phyloP scores from a whole-genome alignment of 1,140 invertebrate genomes.

The Meloidogyne floridensis region DNA sequence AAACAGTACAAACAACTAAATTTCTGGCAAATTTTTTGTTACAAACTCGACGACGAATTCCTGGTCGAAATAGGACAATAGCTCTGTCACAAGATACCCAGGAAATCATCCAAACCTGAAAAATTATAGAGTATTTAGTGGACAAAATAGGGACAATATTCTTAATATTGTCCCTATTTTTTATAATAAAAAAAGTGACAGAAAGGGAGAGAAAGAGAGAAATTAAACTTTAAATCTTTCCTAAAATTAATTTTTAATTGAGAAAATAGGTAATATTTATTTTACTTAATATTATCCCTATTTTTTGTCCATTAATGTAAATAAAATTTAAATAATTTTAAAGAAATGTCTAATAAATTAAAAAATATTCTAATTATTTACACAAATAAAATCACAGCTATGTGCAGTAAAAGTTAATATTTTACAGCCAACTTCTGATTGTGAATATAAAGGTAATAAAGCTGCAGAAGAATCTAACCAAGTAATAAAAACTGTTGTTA shows the following conservation, averaged over 20 bases:
- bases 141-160: too few relatives aligned
- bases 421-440: slow-evolving; percentile 62
- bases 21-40: slow-evolving; percentile 59
- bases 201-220: too few relatives aligned
- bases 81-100: slow-evolving; percentile 62
- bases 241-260: too few relatives aligned
- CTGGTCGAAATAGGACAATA: slow-evolving; percentile 59
- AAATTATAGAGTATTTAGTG: background rate
- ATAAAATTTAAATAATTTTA: background rate
- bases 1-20: slow-evolving; percentile 53
- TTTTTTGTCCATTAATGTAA: too few relatives aligned
- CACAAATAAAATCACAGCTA: slow-evolving; percentile 63
- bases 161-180: too few relatives aligned
- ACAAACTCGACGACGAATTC: slow-evolving; percentile 58
- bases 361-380: slow-evolving; percentile 12
- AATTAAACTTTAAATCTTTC: too few relatives aligned
- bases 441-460: slow-evolving; percentile 45
- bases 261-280: too few relatives aligned
- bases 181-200: too few relatives aligned
- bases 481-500: slow-evolving; percentile 59
- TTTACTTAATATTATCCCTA: too few relatives aligned
- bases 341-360: background rate
- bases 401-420: slow-evolving; percentile 63
- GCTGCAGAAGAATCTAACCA: slow-evolving; percentile 53
- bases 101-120: slow-evolving; percentile 60